phyloP scores from a whole-genome alignment of 2,113 vertebrate species.

The Neofelis nebulosa region DNA sequence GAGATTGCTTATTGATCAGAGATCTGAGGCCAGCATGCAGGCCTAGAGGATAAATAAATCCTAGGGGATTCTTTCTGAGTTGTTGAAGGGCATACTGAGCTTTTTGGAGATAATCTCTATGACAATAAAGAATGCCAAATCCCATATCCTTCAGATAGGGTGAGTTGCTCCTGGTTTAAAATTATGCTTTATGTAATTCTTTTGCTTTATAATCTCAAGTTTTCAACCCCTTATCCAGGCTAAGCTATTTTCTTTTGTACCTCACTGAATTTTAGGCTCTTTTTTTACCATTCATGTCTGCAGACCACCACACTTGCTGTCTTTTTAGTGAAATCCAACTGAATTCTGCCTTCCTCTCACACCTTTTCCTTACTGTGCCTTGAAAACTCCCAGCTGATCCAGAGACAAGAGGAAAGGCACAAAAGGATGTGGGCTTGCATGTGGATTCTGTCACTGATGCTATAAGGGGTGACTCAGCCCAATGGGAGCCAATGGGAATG shows the following conservation, averaged over 20 bases:
- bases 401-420: not conserved
- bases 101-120: not conserved
- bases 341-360: not conserved
- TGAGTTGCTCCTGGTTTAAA: not conserved
- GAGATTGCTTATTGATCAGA: conserved; percentile 32
- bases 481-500: not conserved
- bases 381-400: not conserved
- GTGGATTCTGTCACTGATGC: not conserved
- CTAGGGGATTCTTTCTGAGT: conserved; percentile 28
- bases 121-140: not conserved
- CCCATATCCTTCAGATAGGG: not conserved
- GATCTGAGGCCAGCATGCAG: not conserved
- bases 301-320: not conserved
- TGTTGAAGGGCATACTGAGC: not conserved
- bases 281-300: not conserved
- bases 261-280: not conserved
- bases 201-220: not conserved
- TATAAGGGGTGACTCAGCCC: not conserved
- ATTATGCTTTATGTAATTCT: not conserved
- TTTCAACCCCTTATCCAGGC: not conserved
- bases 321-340: not conserved
- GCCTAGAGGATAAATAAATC: not conserved
- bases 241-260: conserved; percentile 17
- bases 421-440: not conserved
- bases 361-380: not conserved